Evolutionary conservation across 2,888 invertebrate genomes (phyloP).

Genomic region (Dermolepida albohirtum): DNA sequence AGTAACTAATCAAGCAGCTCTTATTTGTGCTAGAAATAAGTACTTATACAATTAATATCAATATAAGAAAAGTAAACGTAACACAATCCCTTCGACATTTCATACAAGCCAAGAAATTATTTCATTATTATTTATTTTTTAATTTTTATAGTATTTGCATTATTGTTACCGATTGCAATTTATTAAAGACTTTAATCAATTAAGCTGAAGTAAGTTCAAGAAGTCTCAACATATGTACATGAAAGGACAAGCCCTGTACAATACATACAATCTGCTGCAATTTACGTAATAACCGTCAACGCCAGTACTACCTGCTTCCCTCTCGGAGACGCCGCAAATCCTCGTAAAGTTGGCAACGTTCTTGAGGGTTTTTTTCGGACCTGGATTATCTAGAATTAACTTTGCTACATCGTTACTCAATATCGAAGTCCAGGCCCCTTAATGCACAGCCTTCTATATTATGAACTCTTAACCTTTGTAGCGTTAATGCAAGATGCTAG

Average conservation of each 20-base stretch:
- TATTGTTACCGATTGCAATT: too few species aligned
- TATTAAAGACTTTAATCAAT: too few species aligned
- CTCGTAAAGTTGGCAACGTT: conserved; percentile 51
- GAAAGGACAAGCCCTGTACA: conserved; percentile 12
- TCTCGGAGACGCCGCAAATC: conserved; percentile 49
- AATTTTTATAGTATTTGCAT: too few species aligned
- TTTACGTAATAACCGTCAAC: conserved; percentile 52
- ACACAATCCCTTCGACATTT: too few species aligned
- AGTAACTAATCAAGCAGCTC: too few species aligned
- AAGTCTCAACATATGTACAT: too few species aligned
- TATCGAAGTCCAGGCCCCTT: conserved; percentile 50
- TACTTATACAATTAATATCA: too few species aligned
- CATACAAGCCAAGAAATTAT: too few species aligned
- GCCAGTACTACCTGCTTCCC: conserved; percentile 39
- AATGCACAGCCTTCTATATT: conserved; percentile 45
- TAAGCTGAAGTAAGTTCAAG: too few species aligned
- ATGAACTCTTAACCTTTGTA: conserved; percentile 45
- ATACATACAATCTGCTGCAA: conserved; percentile 45
- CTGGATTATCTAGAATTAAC: conserved; percentile 55
- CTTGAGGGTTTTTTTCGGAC: conserved; percentile 46
- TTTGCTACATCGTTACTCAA: conserved; percentile 55
- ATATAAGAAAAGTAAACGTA: too few species aligned
- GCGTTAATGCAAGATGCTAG: conserved; percentile 27
- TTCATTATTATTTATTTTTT: too few species aligned
- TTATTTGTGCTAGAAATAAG: too few species aligned